A percentile compares a stretch with the other conserved stretches of the same genome.
These are phyloP conservation scores for Diadophis punctatus DNA, from an alignment of 2,113 vertebrate species.

Conservation along the genomic window DNA sequence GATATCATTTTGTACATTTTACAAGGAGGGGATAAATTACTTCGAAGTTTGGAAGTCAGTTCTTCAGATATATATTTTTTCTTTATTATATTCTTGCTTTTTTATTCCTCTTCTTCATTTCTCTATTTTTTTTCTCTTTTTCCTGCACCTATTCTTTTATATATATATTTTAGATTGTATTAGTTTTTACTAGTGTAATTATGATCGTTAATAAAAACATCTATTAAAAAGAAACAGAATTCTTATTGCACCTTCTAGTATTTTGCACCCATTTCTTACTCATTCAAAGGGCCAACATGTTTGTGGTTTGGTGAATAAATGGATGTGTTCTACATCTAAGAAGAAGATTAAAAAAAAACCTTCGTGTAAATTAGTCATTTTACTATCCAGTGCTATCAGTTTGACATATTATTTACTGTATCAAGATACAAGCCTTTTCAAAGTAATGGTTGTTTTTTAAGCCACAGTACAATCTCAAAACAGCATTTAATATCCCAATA, in stretches of 20 bases:
- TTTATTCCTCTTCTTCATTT: neutral
- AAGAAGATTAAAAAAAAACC: neutral
- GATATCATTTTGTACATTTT: neutral
- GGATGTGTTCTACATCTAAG: neutral
- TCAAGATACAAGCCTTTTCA: slow-evolving; percentile 27
- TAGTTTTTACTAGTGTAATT: neutral
- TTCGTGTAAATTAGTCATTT: neutral
- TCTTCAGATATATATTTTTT: neutral
- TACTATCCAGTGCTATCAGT: neutral
- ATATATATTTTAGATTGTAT: neutral
- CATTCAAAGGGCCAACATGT: neutral
- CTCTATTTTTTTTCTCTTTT: neutral
- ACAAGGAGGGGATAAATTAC: neutral
- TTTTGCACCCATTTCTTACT: neutral
- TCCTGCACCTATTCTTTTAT: neutral
- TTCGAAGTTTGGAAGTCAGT: neutral
- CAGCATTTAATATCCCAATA: slow-evolving; percentile 23
- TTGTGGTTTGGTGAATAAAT: neutral
- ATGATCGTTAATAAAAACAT: neutral
- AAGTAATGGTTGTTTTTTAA: slow-evolving; percentile 3
- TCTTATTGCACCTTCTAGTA: neutral
- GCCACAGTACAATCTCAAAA: slow-evolving; percentile 33
- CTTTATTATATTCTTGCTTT: neutral
- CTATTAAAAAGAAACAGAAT: neutral
- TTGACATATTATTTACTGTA: slow-evolving; percentile 14